Conservation (phyloP, 2,888 invertebrate species). For the Chymomyza procnemis region DNA sequence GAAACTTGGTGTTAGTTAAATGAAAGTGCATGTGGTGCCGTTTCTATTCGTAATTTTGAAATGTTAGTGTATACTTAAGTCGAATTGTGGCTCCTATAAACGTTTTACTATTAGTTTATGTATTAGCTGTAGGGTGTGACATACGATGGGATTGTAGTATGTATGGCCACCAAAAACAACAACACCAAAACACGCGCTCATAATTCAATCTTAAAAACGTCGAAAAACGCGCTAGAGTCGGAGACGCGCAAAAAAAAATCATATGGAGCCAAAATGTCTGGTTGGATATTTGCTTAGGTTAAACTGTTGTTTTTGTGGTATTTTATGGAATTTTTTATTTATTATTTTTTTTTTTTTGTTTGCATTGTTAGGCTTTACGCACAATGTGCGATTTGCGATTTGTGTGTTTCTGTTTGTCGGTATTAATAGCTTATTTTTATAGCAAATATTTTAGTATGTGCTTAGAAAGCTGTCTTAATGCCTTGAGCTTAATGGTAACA, state of each 20-base stretch:
- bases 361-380: neutral
- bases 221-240: conserved; percentile 24
- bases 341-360: neutral
- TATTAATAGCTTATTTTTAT: conserved; percentile 28
- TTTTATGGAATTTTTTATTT: conserved; percentile 3
- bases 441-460: conserved; percentile 42
- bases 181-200: conserved; percentile 21
- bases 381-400: neutral
- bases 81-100: too few relatives aligned
- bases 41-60: too few relatives aligned
- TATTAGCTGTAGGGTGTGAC: conserved; percentile 61
- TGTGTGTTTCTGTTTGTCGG: conserved; percentile 16
- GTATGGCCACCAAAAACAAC: conserved; percentile 27
- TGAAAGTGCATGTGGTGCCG: too few relatives aligned
- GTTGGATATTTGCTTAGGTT: conserved; percentile 65
- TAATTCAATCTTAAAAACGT: neutral
- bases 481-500: conserved; percentile 35
- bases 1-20: too few relatives aligned
- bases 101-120: neutral
- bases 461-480: conserved; percentile 47
- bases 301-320: conserved; percentile 21
- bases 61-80: too few relatives aligned
- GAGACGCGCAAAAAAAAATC: conserved; percentile 51
- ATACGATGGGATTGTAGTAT: conserved; percentile 41
- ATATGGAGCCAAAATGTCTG: conserved; percentile 70